Percentiles rank a stretch among this genome's conserved stretches.
Evolutionary conservation across 2,113 vertebrate species (phyloP).

Genomic region (Piprites chloris): DNA sequence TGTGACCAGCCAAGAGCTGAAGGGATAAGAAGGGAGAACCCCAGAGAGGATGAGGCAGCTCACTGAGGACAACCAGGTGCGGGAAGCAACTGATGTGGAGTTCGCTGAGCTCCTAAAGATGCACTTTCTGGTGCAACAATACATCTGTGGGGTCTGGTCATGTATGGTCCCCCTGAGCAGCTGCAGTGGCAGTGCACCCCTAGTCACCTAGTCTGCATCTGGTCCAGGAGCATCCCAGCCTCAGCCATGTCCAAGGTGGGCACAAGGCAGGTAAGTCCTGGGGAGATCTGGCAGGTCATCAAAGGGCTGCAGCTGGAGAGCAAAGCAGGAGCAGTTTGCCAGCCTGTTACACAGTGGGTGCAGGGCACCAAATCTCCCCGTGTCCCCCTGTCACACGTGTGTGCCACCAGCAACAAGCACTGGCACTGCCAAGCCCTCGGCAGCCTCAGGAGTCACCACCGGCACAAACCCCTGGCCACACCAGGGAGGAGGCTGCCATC

Average conservation of each 20-base stretch:
- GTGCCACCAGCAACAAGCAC: not conserved
- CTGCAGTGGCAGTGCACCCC: not conserved
- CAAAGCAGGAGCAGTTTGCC: not conserved
- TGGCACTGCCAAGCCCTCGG: not conserved
- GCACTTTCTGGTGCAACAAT: not conserved
- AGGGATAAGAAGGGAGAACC: not conserved
- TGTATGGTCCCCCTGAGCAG: not conserved
- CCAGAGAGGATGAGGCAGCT: not conserved
- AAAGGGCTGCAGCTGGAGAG: not conserved
- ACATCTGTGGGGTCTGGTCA: not conserved
- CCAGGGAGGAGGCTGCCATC: not conserved
- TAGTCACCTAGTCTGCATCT: not conserved
- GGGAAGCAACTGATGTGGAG: not conserved
- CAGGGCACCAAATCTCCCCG: not conserved
- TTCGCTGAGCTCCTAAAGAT: not conserved
- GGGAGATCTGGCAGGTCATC: not conserved
- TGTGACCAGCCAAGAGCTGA: not conserved
- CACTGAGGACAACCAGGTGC: not conserved
- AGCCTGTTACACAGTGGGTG: fast-evolving
- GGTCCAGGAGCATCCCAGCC: not conserved
- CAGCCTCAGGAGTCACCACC: not conserved
- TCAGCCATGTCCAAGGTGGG: not conserved
- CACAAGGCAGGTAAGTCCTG: not conserved
- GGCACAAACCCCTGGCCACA: not conserved
- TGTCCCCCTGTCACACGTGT: fast-evolving